A percentile compares a stretch with the other conserved stretches of the same genome.
These are phyloP conservation scores for Aphelenchoides avenae DNA, from an alignment of 1,140 invertebrate species.

Conservation along the genomic window DNA sequence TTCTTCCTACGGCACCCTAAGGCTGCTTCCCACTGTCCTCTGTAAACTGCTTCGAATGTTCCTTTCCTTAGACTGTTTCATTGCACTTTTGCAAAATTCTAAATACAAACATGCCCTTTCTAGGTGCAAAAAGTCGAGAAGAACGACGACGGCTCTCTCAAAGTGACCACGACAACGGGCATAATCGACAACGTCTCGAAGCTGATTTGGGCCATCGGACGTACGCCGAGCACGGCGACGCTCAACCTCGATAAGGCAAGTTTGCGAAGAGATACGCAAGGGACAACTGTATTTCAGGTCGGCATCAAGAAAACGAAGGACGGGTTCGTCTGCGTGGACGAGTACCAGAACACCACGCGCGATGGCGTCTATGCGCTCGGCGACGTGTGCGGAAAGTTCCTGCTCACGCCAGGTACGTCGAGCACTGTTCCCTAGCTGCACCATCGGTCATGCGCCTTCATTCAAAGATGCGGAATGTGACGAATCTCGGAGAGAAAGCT, in stretches of 20 bases:
- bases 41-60: conserved; percentile 12
- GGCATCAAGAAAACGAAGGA: conserved; percentile 60
- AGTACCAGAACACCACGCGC: conserved; percentile 64
- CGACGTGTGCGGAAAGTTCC: conserved; percentile 64
- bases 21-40: too few species aligned
- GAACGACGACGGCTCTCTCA: conserved; percentile 7
- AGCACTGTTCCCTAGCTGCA: too few species aligned
- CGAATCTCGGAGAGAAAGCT: too few species aligned
- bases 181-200: conserved; percentile 2
- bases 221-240: conserved; percentile 18
- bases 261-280: not conserved
- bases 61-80: not conserved
- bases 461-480: too few species aligned
- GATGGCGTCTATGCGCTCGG: conserved; percentile 64
- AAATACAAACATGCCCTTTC: too few species aligned
- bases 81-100: too few species aligned
- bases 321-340: conserved; percentile 63
- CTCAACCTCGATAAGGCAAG: conserved; percentile 24
- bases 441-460: not conserved
- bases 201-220: conserved; percentile 20
- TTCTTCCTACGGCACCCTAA: too few species aligned
- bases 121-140: conserved; percentile 41
- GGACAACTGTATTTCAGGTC: too few species aligned
- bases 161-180: conserved; percentile 4
- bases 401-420: conserved; percentile 64